Base-by-base conservation (phyloP, 2,888 invertebrate species). In the Melanostoma mellinum region DNA sequence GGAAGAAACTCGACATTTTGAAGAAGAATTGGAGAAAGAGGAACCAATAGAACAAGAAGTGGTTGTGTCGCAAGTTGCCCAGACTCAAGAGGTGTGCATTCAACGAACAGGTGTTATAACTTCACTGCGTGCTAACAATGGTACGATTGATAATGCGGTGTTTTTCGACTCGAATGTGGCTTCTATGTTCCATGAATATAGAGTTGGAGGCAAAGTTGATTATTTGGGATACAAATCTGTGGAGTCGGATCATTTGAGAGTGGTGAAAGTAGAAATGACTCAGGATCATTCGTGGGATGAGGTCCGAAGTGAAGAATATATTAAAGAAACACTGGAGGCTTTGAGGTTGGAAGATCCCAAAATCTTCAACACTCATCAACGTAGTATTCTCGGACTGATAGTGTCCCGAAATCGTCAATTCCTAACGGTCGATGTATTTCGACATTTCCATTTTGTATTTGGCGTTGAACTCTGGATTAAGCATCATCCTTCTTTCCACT, bases 131-230 rank as follows among this genome's bases (percentile, higher is more conserved):
- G 88, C 90, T 0, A 89, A 92, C 63, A 90, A 92, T 87, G 92
- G 94, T 35, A 88, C 93, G 0, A 94, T 96, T 74, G 94, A 96
- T 89, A 92, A 93, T 65, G 89, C 89, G 42, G 91, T 94, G 73
- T 91, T 92, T 82, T 95, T 93, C 88, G 92, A 94, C 48, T 89
- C 89, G 1, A 88, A 88, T 85, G 87, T 87, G 76, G 91, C 85
- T 0, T 8, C 32, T 0, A 30, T 84, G 0, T 87, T 87, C 3
- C 60, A 89, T 0, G 89, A 91, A 35, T 86, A 94, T 0, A 88
- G 91, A 85, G 73, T 92, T 0, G 94, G 94, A n/a, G 92, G 93
- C 79, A 92, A 91, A 76, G 92, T 95, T 1, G 87, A 92, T 6
- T 95, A 94, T 85, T 88, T 94, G 30, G 92, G 92, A 6, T 94